A percentile compares a stretch with the other conserved stretches of the same genome.
These are phyloP conservation scores for Dysmachus trigonus DNA, from an alignment of 2,888 invertebrate genomes.

Conservation along the genomic window DNA sequence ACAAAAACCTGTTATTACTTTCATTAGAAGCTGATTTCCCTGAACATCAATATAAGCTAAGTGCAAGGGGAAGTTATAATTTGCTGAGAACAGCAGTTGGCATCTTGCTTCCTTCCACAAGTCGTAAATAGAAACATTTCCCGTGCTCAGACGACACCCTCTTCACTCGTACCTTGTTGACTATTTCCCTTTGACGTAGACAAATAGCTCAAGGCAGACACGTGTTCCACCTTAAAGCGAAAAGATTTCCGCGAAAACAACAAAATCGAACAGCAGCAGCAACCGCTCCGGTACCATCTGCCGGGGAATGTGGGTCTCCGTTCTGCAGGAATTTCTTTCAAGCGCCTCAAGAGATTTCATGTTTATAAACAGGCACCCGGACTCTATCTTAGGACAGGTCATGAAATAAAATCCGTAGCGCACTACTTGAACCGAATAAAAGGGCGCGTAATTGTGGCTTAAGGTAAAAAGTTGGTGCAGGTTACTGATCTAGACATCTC, in stretches of 20 bases:
- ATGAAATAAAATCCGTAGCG: not conserved
- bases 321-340: not conserved
- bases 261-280: not conserved
- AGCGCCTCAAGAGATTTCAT: not conserved
- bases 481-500: not conserved
- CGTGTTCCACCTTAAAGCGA: not conserved
- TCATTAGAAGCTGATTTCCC: not conserved
- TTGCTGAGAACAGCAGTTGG: not conserved
- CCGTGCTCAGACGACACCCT: not conserved
- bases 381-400: constrained; percentile 5
- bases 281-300: not conserved
- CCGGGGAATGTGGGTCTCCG: not conserved
- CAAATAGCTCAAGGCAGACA: not conserved
- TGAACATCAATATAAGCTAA: not conserved
- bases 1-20: not conserved
- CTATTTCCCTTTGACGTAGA: not conserved
- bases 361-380: constrained; percentile 19
- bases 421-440: not conserved
- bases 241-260: not conserved
- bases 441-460: not conserved
- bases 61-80: not conserved
- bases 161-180: not conserved
- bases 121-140: not conserved
- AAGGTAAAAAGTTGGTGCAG: not conserved
- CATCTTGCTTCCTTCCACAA: not conserved